Percentiles rank a stretch among this genome's conserved stretches.
phyloP scores from a whole-genome alignment of 2,888 invertebrate species.

The Morpho deidamia region DNA sequence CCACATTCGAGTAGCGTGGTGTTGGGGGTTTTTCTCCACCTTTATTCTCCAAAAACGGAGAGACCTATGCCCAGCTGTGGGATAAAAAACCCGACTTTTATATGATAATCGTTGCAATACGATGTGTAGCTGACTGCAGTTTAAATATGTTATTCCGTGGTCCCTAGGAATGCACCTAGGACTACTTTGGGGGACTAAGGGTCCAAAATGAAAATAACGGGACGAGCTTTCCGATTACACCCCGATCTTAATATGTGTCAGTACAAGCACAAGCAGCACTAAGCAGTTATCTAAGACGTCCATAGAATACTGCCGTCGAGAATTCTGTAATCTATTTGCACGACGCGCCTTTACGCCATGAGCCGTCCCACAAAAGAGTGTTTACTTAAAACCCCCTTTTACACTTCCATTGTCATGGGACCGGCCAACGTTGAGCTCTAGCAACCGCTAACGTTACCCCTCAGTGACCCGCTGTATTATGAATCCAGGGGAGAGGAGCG shows the following conservation, averaged over 20 bases:
- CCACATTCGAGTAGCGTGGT: too few species aligned
- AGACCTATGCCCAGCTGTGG: too few species aligned
- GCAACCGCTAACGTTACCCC: conserved; percentile 29
- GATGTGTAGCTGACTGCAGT: too few species aligned
- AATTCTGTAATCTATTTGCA: conserved; percentile 72
- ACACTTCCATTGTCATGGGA: conserved; percentile 64
- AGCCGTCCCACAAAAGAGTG: conserved; percentile 67
- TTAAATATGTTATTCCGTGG: too few species aligned
- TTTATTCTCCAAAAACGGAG: too few species aligned
- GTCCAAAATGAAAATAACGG: too few species aligned
- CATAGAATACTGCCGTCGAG: conserved; percentile 35
- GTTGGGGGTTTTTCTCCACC: too few species aligned
- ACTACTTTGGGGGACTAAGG: too few species aligned
- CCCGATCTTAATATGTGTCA: conserved; percentile 15
- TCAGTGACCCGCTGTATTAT: conserved; percentile 18
- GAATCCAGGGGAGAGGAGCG: conserved; percentile 20
- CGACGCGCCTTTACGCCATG: conserved; percentile 56
- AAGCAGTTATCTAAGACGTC: conserved; percentile 17
- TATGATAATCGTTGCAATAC: too few species aligned
- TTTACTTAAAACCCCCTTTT: conserved; percentile 74
- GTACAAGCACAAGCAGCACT: background rate
- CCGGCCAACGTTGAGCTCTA: conserved; percentile 42
- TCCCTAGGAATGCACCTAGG: too few species aligned
- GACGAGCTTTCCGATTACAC: too few species aligned
- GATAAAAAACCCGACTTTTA: too few species aligned